These are phyloP conservation scores for Paratilapia polleni DNA, from an alignment of 2,113 vertebrate genomes.

Conservation along the genomic window DNA sequence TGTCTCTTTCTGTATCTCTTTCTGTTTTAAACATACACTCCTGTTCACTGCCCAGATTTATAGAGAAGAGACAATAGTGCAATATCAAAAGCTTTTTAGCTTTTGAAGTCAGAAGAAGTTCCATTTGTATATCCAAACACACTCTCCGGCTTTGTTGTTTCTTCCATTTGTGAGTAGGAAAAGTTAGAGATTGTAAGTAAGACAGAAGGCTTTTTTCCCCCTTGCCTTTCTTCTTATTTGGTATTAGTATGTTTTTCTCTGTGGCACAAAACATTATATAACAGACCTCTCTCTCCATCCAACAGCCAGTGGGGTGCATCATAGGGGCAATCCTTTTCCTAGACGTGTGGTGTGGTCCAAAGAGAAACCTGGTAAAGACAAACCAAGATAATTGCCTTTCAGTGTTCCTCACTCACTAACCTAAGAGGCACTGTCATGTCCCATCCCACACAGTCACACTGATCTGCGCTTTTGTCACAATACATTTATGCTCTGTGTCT, in stretches of 20 bases:
- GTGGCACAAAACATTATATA: slow-evolving; percentile 42
- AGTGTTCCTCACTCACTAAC: slow-evolving; percentile 64
- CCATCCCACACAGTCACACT: slow-evolving; percentile 22
- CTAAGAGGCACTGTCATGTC: slow-evolving; percentile 34
- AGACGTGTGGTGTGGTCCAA: slow-evolving; percentile 61
- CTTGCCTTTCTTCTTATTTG: slow-evolving; percentile 21
- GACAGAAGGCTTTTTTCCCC: background rate
- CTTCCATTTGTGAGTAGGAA: background rate
- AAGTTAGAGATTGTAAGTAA: too few relatives aligned
- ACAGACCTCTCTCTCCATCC: slow-evolving; percentile 67
- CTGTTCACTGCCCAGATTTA: slow-evolving; percentile 12
- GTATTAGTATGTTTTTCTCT: slow-evolving; percentile 20
- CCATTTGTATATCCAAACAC: slow-evolving; percentile 16
- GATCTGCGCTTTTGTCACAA: slow-evolving; percentile 49
- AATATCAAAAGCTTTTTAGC: slow-evolving; percentile 15
- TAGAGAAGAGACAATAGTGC: background rate
- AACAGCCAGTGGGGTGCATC: slow-evolving; percentile 64
- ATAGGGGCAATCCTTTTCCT: slow-evolving; percentile 65
- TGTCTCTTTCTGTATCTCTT: slow-evolving; percentile 13
- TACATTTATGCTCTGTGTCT: slow-evolving; percentile 39
- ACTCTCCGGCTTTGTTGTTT: background rate
- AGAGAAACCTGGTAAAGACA: slow-evolving; percentile 76
- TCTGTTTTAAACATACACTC: slow-evolving; percentile 21
- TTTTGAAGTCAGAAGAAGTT: slow-evolving; percentile 14
- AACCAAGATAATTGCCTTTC: slow-evolving; percentile 43